Evolutionary conservation across 2,113 vertebrate species (phyloP).

Genomic region (Dasyornis broadbenti): DNA sequence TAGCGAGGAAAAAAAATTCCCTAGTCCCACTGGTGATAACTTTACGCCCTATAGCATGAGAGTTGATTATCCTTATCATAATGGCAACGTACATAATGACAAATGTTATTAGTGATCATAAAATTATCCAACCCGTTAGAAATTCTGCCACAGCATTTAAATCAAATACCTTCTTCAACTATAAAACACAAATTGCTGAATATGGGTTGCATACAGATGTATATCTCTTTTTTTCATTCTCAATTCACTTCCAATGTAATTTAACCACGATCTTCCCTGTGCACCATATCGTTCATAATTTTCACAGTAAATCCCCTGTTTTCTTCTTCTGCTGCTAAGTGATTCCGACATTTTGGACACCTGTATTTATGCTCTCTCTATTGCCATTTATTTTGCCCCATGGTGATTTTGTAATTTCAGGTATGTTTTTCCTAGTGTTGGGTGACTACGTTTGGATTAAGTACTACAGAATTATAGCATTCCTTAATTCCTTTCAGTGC

Average conservation of each 20-base stretch:
- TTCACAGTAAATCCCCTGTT: background rate
- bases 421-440: background rate
- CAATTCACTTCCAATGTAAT: background rate
- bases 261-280: background rate
- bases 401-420: background rate
- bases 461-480: background rate
- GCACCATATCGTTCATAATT: background rate
- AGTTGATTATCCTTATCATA: constrained; percentile 45
- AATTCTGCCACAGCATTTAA: constrained; percentile 29
- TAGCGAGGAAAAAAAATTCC: background rate
- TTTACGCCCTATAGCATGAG: background rate
- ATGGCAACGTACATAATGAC: constrained; percentile 8
- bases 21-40: background rate
- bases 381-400: background rate
- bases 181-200: constrained; percentile 9
- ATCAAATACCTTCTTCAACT: background rate
- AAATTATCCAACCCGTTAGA: constrained; percentile 38
- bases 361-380: background rate
- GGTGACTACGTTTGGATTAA: background rate
- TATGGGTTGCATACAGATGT: background rate
- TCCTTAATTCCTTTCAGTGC: background rate
- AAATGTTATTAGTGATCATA: constrained; percentile 24
- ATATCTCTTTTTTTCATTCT: background rate
- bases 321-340: background rate
- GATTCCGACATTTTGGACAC: background rate